Evolutionary conservation across 2,888 invertebrate species (phyloP).

Genomic region (Cryptosula pallasiana): DNA sequence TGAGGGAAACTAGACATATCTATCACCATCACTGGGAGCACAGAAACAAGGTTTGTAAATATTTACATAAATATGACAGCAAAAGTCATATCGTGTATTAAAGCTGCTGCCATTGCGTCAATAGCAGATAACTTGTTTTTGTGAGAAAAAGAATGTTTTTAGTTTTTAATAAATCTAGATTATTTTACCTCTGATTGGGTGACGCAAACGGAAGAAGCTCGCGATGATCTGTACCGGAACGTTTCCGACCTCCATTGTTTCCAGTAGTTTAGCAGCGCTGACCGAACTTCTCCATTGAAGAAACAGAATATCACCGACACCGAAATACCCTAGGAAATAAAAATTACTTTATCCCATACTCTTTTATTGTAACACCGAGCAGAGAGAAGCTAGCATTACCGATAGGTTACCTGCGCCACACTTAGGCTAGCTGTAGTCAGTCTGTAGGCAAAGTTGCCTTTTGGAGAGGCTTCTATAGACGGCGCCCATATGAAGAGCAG

Average conservation of each 20-base stretch:
- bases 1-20: too few relatives aligned
- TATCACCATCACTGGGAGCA: too few relatives aligned
- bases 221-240: constrained; percentile 3
- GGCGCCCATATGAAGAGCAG: constrained; percentile 57
- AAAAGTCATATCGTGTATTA: too few relatives aligned
- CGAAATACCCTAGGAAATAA: constrained; percentile 45
- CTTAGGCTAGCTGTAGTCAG: constrained; percentile 57
- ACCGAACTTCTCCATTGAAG: constrained; percentile 45
- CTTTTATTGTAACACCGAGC: too few relatives aligned
- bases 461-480: constrained; percentile 40
- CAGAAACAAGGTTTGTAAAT: too few relatives aligned
- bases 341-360: not conserved
- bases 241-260: constrained; percentile 14
- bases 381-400: too few relatives aligned
- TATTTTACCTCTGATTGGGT: constrained; percentile 22
- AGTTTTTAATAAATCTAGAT: too few relatives aligned
- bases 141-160: too few relatives aligned
- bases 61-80: too few relatives aligned
- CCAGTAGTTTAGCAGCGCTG: constrained; percentile 10
- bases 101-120: too few relatives aligned
- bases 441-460: constrained; percentile 53
- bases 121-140: too few relatives aligned
- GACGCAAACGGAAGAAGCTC: constrained; percentile 12
- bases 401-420: constrained; percentile 55
- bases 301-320: constrained; percentile 47